Conservation (phyloP, 2,888 invertebrate species). For the Ornithoptera alexandrae region DNA sequence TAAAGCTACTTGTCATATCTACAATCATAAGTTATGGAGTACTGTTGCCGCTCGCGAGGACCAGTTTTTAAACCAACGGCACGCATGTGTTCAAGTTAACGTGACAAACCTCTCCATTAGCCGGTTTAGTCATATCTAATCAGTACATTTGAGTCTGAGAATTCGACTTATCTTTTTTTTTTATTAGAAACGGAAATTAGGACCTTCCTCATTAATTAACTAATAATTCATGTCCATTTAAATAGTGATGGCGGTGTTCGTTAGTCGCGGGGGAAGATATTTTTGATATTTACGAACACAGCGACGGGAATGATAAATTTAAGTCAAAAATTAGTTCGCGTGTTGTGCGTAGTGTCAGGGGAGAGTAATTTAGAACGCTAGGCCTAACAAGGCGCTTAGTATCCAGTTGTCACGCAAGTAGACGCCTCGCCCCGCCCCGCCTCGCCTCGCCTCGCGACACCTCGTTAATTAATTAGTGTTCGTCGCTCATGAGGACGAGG, state of each 20-base stretch:
- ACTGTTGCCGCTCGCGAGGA: background rate
- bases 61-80: background rate
- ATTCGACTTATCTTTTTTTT: slow-evolving; percentile 16
- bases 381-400: slow-evolving; percentile 35
- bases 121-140: slow-evolving; percentile 7
- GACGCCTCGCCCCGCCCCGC: slow-evolving; percentile 16
- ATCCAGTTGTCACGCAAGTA: slow-evolving; percentile 37
- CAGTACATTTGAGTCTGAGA: slow-evolving; percentile 6
- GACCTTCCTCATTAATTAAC: slow-evolving; percentile 3
- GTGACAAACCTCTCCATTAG: slow-evolving; percentile 8
- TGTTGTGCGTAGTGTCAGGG: slow-evolving; percentile 35
- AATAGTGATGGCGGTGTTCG: background rate
- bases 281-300: slow-evolving; percentile 8
- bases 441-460: slow-evolving; percentile 20
- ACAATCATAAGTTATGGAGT: slow-evolving; percentile 9
- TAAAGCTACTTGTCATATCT: slow-evolving; percentile 6
- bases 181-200: background rate
- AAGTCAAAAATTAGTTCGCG: slow-evolving; percentile 37
- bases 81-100: background rate
- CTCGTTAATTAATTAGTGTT: slow-evolving; percentile 39
- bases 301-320: slow-evolving; percentile 27
- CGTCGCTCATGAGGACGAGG: slow-evolving; percentile 36
- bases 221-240: background rate
- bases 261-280: background rate
- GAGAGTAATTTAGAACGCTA: slow-evolving; percentile 37